These are phyloP conservation scores for Lithophane ornitopus DNA, from an alignment of 2,888 invertebrate genomes.

Conservation along the genomic window DNA sequence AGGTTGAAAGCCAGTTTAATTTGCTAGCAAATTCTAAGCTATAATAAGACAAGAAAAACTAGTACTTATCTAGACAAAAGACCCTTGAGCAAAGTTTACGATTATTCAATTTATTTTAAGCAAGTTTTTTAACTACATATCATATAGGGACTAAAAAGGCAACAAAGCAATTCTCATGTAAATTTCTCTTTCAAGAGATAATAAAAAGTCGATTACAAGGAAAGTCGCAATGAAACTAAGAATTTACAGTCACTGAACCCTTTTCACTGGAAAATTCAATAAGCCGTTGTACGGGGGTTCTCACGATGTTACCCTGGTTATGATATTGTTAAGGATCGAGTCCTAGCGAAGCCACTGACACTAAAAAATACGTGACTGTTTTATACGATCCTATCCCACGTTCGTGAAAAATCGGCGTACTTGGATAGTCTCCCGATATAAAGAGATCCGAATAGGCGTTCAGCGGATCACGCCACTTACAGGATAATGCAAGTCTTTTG, in stretches of 20 bases:
- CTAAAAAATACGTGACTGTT: slow-evolving; percentile 85
- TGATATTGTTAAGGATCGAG: slow-evolving; percentile 81
- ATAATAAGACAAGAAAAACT: not conserved
- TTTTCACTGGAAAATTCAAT: slow-evolving; percentile 80
- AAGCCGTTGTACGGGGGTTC: slow-evolving; percentile 70
- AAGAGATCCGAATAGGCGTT: slow-evolving; percentile 79
- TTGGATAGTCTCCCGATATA: slow-evolving; percentile 78
- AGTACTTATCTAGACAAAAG: not conserved
- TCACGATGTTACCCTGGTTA: slow-evolving; percentile 74
- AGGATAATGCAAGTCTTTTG: slow-evolving; percentile 81
- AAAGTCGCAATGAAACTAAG: slow-evolving; percentile 68
- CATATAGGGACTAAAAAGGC: slow-evolving; percentile 55
- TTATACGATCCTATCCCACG: slow-evolving; percentile 75
- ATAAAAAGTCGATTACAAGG: slow-evolving; percentile 64
- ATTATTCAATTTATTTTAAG: slow-evolving; percentile 30
- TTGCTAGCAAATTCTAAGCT: not conserved
- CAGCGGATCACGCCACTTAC: slow-evolving; percentile 78
- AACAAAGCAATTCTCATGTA: slow-evolving; percentile 65
- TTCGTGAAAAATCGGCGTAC: slow-evolving; percentile 77
- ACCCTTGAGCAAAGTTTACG: not conserved
- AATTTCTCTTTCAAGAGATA: slow-evolving; percentile 59
- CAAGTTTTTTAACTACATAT: slow-evolving; percentile 44
- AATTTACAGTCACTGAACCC: slow-evolving; percentile 76
- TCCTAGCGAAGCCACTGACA: slow-evolving; percentile 78
- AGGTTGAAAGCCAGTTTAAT: not conserved